Percentiles rank a stretch among this genome's conserved stretches.
Conservation (phyloP, 2,888 invertebrate species). For the Xiphydria camelus region DNA sequence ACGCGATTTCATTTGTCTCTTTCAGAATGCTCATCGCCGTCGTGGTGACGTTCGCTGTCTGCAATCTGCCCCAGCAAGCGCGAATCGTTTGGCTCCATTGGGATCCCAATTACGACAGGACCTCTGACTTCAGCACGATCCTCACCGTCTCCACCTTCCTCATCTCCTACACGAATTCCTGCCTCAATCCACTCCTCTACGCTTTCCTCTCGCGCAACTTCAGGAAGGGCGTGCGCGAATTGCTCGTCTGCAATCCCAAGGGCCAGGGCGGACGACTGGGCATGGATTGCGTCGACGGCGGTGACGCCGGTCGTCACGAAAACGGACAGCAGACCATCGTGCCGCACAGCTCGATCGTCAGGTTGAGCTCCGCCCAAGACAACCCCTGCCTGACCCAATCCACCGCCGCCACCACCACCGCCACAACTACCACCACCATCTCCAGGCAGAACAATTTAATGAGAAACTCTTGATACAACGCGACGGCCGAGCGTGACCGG, state of each 20-base stretch:
- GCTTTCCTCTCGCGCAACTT: conserved; percentile 84
- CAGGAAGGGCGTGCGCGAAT: conserved; percentile 81
- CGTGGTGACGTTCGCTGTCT: conserved; percentile 84
- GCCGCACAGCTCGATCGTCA: conserved; percentile 36
- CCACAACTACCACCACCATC: conserved; percentile 25
- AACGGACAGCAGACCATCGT: conserved; percentile 30
- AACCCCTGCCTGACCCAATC: conserved; percentile 33
- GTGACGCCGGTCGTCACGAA: conserved; percentile 33
- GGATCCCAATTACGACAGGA: conserved; percentile 50
- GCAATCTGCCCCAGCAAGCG: conserved; percentile 88
- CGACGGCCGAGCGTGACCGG: too few species aligned
- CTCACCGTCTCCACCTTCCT: conserved; percentile 86
- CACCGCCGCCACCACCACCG: too few species aligned
- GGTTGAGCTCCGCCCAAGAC: conserved; percentile 38
- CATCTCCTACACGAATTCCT: conserved; percentile 87
- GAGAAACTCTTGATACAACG: conserved; percentile 25
- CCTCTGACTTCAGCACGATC: conserved; percentile 70
- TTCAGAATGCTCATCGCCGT: conserved; percentile 82
- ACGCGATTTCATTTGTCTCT: conserved; percentile 6
- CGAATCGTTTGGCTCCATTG: conserved; percentile 87
- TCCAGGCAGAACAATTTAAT: conserved; percentile 29
- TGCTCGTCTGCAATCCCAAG: conserved; percentile 66
- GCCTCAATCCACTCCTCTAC: conserved; percentile 87
- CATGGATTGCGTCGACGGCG: conserved; percentile 33
- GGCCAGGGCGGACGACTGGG: conserved; percentile 37